Conservation (phyloP, 2,888 invertebrate genomes). For the Parnassius glacialis region DNA sequence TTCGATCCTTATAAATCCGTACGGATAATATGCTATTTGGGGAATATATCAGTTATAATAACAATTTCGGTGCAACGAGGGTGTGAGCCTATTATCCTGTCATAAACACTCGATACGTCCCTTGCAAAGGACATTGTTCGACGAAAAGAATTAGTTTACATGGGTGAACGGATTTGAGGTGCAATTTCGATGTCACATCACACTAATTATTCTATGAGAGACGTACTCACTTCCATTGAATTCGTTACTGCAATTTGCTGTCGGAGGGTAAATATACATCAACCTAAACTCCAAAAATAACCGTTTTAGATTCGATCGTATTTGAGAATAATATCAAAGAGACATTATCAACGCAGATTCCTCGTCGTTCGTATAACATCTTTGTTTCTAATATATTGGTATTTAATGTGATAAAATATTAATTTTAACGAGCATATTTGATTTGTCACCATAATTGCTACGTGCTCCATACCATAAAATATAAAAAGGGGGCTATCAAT, state of each 20-base stretch:
- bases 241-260: not conserved
- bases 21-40: conserved; percentile 42
- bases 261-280: no score
- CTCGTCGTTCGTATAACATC: no score
- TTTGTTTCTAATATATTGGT: no score
- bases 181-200: conserved; percentile 46
- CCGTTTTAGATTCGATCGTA: no score
- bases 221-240: conserved; percentile 34
- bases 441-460: no score
- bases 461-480: no score
- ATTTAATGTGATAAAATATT: no score
- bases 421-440: no score
- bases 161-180: conserved; percentile 34
- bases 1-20: conserved; percentile 26
- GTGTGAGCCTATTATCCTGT: conserved; percentile 76
- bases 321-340: no score
- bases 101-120: conserved; percentile 64
- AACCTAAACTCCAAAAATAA: no score
- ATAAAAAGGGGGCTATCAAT: no score
- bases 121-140: conserved; percentile 43
- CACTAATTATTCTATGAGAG: conserved; percentile 36
- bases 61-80: conserved; percentile 57
- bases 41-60: conserved; percentile 60
- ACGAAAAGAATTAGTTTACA: conserved; percentile 35
- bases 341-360: no score